These are phyloP conservation scores for Drosophila pseudotalamancana DNA, from an alignment of 2,888 invertebrate species.

Conservation along the genomic window DNA sequence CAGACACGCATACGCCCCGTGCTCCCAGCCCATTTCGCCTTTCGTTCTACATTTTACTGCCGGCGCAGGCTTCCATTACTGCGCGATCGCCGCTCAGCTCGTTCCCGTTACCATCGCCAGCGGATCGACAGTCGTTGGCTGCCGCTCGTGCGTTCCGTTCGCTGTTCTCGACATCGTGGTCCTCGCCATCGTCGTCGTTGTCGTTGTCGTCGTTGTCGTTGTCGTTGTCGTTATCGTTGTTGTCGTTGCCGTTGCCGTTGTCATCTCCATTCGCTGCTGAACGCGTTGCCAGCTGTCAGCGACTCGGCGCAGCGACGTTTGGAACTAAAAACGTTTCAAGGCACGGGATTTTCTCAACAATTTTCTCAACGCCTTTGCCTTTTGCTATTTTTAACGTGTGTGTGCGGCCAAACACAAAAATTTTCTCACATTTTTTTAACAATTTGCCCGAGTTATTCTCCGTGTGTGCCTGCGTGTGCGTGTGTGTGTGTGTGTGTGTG, in stretches of 20 bases:
- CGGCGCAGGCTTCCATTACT: conserved; percentile 35
- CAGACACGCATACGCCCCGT: conserved; percentile 36
- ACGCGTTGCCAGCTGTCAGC: conserved; percentile 63
- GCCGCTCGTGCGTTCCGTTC: conserved; percentile 73
- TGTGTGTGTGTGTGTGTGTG: conserved; percentile 13
- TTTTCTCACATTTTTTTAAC: conserved; percentile 53
- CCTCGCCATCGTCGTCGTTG: too few species aligned
- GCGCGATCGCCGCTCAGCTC: conserved; percentile 3
- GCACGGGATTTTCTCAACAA: conserved; percentile 61
- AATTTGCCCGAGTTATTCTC: conserved; percentile 66
- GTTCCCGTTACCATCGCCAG: conserved; percentile 14
- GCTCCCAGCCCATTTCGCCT: neutral
- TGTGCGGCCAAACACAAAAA: conserved; percentile 61
- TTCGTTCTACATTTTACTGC: conserved; percentile 24
- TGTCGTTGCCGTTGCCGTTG: conserved; percentile 34
- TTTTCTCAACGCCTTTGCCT: conserved; percentile 53
- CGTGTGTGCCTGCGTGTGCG: conserved; percentile 3
- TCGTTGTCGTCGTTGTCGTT: conserved; percentile 6
- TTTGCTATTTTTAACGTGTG: conserved; percentile 70
- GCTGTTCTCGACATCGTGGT: conserved; percentile 43
- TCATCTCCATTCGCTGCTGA: conserved; percentile 53
- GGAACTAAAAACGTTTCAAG: conserved; percentile 66
- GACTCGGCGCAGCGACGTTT: conserved; percentile 52
- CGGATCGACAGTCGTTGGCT: conserved; percentile 62
- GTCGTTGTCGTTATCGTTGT: neutral